Conservation (phyloP, 2,797 vertebrate species). For the Chaenodraco wilsoni region DNA sequence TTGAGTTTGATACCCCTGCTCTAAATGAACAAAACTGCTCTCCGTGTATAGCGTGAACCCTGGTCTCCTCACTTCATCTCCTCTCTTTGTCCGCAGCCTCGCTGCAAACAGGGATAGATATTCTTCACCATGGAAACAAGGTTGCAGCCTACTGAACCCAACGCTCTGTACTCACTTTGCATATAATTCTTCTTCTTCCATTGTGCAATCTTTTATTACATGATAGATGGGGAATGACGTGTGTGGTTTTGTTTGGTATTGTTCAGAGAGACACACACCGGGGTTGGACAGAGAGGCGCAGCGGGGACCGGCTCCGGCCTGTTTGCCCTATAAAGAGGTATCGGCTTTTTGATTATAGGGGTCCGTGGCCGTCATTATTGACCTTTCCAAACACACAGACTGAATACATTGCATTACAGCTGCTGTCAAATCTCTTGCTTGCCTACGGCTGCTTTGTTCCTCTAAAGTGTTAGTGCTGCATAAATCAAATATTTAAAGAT, state of each 20-base stretch:
- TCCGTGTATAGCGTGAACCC: neutral
- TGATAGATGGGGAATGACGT: slow-evolving; percentile 55
- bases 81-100: slow-evolving; percentile 9
- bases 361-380: slow-evolving; percentile 77
- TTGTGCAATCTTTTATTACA: slow-evolving; percentile 52
- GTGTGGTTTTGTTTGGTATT: slow-evolving; percentile 68
- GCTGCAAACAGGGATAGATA: slow-evolving; percentile 19
- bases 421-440: slow-evolving; percentile 63
- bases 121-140: slow-evolving; percentile 32
- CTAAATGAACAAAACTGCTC: neutral
- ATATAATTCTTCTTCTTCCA: slow-evolving; percentile 38
- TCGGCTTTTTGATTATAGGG: slow-evolving; percentile 78
- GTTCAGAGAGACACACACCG: slow-evolving; percentile 62
- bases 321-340: slow-evolving; percentile 73
- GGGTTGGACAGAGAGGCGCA: slow-evolving; percentile 67
- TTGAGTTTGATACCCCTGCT: too few species aligned
- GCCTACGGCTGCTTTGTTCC: slow-evolving; percentile 67
- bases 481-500: slow-evolving; percentile 74
- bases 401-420: slow-evolving; percentile 74
- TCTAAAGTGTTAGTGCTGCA: slow-evolving; percentile 58
- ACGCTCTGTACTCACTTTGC: slow-evolving; percentile 44
- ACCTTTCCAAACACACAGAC: slow-evolving; percentile 81
- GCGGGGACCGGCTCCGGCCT: slow-evolving; percentile 62
- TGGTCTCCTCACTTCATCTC: slow-evolving; percentile 8
- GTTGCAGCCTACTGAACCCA: slow-evolving; percentile 20